A percentile compares a stretch with the other conserved stretches of the same genome.
Conservation (phyloP, 1,140 invertebrate species). For the Heliconius hewitsoni region DNA sequence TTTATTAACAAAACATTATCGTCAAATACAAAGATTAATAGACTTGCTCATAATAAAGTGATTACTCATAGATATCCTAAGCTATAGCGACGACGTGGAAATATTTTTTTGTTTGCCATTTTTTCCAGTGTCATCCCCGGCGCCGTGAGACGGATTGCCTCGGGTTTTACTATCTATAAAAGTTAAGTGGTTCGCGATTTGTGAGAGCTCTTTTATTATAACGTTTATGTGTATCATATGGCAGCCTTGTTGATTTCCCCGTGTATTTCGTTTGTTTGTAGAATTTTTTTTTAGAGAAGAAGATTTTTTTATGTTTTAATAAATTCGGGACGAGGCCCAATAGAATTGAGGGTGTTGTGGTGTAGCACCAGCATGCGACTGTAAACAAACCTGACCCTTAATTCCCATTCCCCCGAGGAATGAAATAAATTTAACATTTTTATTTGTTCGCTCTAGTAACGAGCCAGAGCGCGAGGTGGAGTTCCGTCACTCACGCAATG, state of each 20-base stretch:
- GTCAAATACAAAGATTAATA: constrained; percentile 10
- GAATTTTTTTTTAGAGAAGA: background rate
- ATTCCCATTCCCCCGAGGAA: too few species aligned
- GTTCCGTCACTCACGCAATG: too few species aligned
- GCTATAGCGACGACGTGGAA: background rate
- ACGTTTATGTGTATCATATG: constrained; percentile 15
- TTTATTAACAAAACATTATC: too few species aligned
- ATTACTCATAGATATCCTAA: background rate
- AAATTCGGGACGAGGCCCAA: too few species aligned
- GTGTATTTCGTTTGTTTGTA: background rate
- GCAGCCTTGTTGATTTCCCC: constrained; percentile 8
- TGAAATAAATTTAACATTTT: too few species aligned
- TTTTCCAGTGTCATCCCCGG: constrained; percentile 25
- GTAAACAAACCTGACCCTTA: too few species aligned
- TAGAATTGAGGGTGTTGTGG: too few species aligned
- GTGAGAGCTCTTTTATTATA: constrained; percentile 30
- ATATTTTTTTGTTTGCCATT: constrained; percentile 31
- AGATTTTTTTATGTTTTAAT: background rate
- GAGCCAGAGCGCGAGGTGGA: too few species aligned
- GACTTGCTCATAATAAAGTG: background rate
- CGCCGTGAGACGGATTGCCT: constrained; percentile 32
- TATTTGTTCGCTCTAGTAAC: too few species aligned
- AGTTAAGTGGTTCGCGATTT: constrained; percentile 31
- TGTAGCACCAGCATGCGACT: too few species aligned
- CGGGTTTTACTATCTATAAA: constrained; percentile 33